Percentiles rank a stretch among this genome's conserved stretches.
Conservation (phyloP, 92 coral and sea anemone genomes). For the Scolanthus callimorphus region DNA sequence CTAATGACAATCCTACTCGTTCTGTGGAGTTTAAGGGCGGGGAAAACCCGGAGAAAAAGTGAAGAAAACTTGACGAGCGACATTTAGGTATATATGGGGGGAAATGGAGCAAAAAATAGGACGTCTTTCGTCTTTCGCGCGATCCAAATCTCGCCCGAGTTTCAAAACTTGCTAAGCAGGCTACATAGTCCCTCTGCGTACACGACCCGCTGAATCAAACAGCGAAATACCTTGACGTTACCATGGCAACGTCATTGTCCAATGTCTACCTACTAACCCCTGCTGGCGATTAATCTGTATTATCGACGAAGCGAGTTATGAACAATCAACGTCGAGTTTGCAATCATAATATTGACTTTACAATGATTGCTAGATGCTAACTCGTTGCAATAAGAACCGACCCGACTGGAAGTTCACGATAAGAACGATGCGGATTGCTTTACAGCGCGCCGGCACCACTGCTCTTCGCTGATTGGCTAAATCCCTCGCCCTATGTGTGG, state of each 20-base stretch:
- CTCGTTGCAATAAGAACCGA: constrained; percentile 1
- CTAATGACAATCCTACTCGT: too few species aligned
- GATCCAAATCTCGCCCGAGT: too few species aligned
- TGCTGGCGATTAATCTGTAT: neutral
- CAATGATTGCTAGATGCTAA: constrained; percentile 11
- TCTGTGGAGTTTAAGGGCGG: too few species aligned
- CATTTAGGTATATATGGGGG: too few species aligned
- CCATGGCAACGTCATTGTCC: neutral
- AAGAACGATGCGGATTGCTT: constrained; percentile 2
- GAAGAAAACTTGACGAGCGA: too few species aligned
- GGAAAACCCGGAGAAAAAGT: too few species aligned
- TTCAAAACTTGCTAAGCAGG: too few species aligned
- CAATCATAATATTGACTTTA: constrained; percentile 37
- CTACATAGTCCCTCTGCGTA: too few species aligned
- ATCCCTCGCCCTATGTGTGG: constrained; percentile 47
- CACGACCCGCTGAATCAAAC: too few species aligned
- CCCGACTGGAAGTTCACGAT: constrained; percentile 6
- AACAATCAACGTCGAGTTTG: constrained; percentile 2
- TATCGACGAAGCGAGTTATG: neutral
- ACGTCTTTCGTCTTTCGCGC: too few species aligned
- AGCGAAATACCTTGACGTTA: neutral
- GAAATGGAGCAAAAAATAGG: too few species aligned
- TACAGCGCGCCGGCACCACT: constrained; percentile 2
- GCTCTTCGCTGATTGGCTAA: neutral
- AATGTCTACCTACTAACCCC: neutral